Percentiles rank a stretch among this genome's conserved stretches.
These are phyloP conservation scores for Sebastes dallii DNA, from an alignment of 2,797 vertebrate species.

Conservation along the genomic window DNA sequence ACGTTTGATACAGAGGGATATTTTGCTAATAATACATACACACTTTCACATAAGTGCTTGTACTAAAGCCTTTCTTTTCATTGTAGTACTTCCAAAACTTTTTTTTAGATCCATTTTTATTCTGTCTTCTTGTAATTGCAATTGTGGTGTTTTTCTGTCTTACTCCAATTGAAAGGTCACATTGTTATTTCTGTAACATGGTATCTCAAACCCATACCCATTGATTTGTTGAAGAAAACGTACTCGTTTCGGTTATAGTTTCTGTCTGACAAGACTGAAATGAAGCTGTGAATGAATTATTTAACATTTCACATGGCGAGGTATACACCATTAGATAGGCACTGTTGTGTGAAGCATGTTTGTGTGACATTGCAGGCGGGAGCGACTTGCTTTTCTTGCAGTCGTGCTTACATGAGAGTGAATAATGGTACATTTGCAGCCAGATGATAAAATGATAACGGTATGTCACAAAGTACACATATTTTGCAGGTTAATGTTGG, in stretches of 20 bases:
- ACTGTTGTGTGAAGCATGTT: constrained; percentile 35
- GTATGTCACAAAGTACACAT: constrained; percentile 19
- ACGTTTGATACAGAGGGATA: background rate
- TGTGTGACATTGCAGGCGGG: constrained; percentile 3
- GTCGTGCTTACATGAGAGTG: background rate
- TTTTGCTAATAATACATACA: background rate
- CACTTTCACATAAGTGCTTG: background rate
- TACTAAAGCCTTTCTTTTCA: background rate
- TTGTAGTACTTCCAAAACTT: background rate
- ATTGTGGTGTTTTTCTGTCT: background rate
- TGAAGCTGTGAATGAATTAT: constrained; percentile 54
- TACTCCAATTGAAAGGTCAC: constrained; percentile 36
- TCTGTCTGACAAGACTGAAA: constrained; percentile 33
- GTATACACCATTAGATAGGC: constrained; percentile 23
- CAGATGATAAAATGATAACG: constrained; percentile 12
- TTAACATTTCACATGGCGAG: constrained; percentile 40
- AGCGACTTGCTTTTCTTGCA: background rate
- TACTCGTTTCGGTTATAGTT: background rate
- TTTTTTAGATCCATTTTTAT: background rate
- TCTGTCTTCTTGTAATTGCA: background rate
- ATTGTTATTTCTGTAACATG: constrained; percentile 21
- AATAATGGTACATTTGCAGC: background rate
- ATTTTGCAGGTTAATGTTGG: constrained; percentile 41
- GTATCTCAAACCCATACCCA: background rate
- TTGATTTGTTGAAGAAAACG: constrained; percentile 9